These are phyloP conservation scores for Fragum whitleyi DNA, from an alignment of 2,888 invertebrate genomes.

Conservation along the genomic window DNA sequence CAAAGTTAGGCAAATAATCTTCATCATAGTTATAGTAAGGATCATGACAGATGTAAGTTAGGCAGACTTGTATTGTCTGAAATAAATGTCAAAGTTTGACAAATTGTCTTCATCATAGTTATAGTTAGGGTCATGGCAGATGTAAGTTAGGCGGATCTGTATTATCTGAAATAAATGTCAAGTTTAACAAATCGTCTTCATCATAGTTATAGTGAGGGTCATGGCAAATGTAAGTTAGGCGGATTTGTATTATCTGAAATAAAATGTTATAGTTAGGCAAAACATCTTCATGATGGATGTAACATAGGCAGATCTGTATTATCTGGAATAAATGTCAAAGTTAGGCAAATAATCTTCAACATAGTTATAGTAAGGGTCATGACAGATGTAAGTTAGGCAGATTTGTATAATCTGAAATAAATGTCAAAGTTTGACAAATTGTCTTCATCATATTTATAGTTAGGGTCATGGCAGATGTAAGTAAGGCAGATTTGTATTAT, in stretches of 20 bases:
- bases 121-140: conserved; percentile 99
- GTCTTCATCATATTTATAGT: conserved; percentile 96
- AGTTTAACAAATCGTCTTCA: conserved; percentile 85
- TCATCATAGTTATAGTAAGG: conserved; percentile 99
- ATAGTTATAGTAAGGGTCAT: too few species aligned
- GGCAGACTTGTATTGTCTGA: conserved; percentile 90
- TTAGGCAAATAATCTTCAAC: too few species aligned
- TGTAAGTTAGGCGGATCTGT: conserved; percentile 94
- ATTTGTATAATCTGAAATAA: conserved; percentile 92
- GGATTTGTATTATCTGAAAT: conserved; percentile 89
- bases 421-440: conserved; percentile 84
- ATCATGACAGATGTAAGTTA: conserved; percentile 97
- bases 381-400: too few species aligned
- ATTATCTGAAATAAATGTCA: conserved; percentile 85
- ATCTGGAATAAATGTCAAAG: conserved; percentile 74
- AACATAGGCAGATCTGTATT: conserved; percentile 93
- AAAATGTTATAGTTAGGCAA: background rate
- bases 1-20: conserved; percentile 89
- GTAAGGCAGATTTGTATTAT: conserved; percentile 92
- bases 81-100: conserved; percentile 15
- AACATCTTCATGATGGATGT: conserved; percentile 94
- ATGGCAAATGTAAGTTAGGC: conserved; percentile 96
- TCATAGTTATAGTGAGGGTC: conserved; percentile 99
- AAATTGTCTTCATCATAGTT: conserved; percentile 91
- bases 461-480: conserved; percentile 98